Base-by-base conservation (phyloP, 1,140 invertebrate genomes). In the Aphidius ervi region DNA sequence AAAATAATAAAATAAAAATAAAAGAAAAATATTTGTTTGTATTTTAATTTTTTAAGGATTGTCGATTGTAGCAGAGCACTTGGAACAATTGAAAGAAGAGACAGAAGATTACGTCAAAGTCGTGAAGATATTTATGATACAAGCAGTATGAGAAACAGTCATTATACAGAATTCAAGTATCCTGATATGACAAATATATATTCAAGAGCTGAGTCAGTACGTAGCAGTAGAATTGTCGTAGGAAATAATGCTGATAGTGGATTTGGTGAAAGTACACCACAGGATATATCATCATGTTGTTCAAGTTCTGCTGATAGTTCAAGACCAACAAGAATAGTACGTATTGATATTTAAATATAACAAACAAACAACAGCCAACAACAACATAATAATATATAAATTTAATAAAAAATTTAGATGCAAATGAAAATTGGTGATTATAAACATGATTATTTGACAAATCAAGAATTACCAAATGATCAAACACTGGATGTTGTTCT, bases 231-330 rank as follows among this genome's bases (percentile, higher is more conserved):
- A 76, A 70, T 77, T 67, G 70, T 76, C 59, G 70, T 78, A 71
- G 72, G 72, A 62, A 77, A 67, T 74, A 75, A 77, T 64, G 70
- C 71, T 62, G 77, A 79, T 71, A 79, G 77, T 62, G 78, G 78
- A 65, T 70, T 80, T 57, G 78, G 77, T 55, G 78, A 80, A 67
- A 80, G 77, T 65, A 80, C 76, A 58, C 74, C 77, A n/a, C 78
- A 80, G 67, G 77, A 80, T 67, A 79, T 79, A 69, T 80, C 78
- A 65, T 79, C 77, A 65, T 79, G 77, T 68, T 79, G 76, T 66
- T 80, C 78, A 62, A 80, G 78, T 63, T 79, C 77, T 58, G 76
- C 76, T 63, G 77, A 79, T 71, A 80, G 77, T 68, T 72, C 74
- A 64, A 59, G 55, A 31, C 75, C 76, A 55, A 75, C 73, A 54